Conservation (phyloP, 1,140 invertebrate species). For the Atopsyche davidsoni region DNA sequence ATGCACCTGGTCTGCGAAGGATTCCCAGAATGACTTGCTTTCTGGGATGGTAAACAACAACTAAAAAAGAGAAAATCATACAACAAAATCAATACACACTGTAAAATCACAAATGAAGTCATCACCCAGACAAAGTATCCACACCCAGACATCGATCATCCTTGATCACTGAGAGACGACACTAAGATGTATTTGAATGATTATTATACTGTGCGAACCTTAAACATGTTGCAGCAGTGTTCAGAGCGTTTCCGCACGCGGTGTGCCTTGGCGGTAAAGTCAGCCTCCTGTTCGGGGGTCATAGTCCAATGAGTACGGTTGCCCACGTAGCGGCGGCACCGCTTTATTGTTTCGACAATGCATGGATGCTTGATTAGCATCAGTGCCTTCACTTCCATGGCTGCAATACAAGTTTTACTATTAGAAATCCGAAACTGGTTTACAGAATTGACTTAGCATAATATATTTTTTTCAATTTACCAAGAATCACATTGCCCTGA, state of each 20-base stretch:
- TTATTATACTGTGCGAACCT: slow-evolving; percentile 40
- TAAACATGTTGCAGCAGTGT: slow-evolving; percentile 56
- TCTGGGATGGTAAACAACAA: slow-evolving; percentile 38
- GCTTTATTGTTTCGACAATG: slow-evolving; percentile 70
- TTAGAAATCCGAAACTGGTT: background rate
- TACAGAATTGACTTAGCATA: too few relatives aligned
- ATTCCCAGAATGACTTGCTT: slow-evolving; percentile 42
- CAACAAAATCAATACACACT: slow-evolving; percentile 3
- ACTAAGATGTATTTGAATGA: slow-evolving; percentile 9
- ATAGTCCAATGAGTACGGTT: slow-evolving; percentile 68
- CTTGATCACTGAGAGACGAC: background rate
- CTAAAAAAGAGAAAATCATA: slow-evolving; percentile 35
- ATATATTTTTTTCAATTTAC: too few relatives aligned
- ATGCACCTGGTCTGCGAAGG: slow-evolving; percentile 36
- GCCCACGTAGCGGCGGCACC: slow-evolving; percentile 66
- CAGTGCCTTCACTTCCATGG: slow-evolving; percentile 62
- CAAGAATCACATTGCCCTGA: too few relatives aligned
- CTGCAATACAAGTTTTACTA: slow-evolving; percentile 41
- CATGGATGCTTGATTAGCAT: slow-evolving; percentile 83
- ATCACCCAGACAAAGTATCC: background rate
- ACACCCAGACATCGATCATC: slow-evolving; percentile 5
- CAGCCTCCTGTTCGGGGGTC: slow-evolving; percentile 52
- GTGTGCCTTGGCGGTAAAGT: slow-evolving; percentile 60
- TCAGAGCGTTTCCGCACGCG: slow-evolving; percentile 61
- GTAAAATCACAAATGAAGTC: slow-evolving; percentile 6